Conservation (phyloP, 2,888 invertebrate species). For the Tridacna gigas region DNA sequence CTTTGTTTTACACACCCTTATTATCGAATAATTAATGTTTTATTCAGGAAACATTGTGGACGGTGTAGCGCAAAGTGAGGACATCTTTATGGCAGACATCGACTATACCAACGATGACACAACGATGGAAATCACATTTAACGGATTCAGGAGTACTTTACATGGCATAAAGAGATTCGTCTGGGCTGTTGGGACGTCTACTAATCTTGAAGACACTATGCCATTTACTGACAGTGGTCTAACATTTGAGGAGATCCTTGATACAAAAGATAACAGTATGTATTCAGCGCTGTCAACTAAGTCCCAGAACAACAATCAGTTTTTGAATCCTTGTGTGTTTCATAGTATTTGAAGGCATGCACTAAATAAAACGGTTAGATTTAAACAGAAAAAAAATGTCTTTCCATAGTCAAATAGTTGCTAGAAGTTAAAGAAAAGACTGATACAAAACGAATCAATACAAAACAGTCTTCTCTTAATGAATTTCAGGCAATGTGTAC, state of each 20-base stretch:
- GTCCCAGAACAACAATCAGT: too few species aligned
- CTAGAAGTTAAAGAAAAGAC: too few species aligned
- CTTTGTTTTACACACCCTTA: too few species aligned
- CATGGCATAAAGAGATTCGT: conserved; percentile 70
- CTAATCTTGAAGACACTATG: conserved; percentile 68
- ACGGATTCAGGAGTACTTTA: conserved; percentile 67
- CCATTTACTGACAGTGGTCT: conserved; percentile 65
- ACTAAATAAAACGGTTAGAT: too few species aligned
- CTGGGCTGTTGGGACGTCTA: conserved; percentile 73
- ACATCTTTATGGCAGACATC: conserved; percentile 49
- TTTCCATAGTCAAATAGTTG: too few species aligned
- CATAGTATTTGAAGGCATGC: too few species aligned
- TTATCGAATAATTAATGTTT: background rate
- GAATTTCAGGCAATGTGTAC: background rate
- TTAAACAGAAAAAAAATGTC: too few species aligned
- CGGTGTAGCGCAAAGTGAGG: background rate
- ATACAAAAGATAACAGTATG: background rate
- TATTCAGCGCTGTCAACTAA: too few species aligned
- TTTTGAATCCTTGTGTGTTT: too few species aligned
- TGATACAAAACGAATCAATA: too few species aligned
- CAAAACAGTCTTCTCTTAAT: background rate
- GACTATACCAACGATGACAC: conserved; percentile 66
- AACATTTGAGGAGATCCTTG: background rate
- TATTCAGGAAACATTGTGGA: conserved; percentile 23
- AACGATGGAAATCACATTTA: conserved; percentile 69